Evolutionary conservation across 2,797 vertebrate species (phyloP), one percentile per base, ranked within the genome.

Genomic region (Enteromius afrohamiltoni): DNA sequence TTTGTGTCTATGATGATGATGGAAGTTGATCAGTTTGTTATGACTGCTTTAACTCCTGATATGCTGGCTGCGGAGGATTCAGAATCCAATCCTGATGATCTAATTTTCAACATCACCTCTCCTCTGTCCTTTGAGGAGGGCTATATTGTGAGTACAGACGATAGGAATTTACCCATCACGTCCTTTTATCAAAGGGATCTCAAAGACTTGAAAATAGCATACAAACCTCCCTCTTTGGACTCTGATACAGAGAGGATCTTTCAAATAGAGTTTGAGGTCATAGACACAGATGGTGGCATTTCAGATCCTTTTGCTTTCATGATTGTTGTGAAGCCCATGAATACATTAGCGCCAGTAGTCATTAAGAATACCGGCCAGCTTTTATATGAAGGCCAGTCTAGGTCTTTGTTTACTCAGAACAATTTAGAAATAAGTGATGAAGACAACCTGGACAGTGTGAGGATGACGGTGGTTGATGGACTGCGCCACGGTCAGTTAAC

Each of bases 1-100:
- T 98, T 99, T 76, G 92, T 97, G 88, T 96, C 97, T 34, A 98
- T 97, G 97, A 97, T 99, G 89, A 98, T 98, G 97, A 96, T 98
- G 97, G 97, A 99, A 86, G 96, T 99, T 69, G 96, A 96, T 84
- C 98, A 99, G 92, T 99, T 99, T 83, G 97, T 98, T 2, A 95
- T 99, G 93, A 98, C 97, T 0, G 97, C 97, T 1, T 92, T 99
- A 81, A 99, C 96, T 0, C 94, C 96, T 0, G 97, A 99, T 77
- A 97, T 98, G 97, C 91, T 99, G 7, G 95, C 96, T 0, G 97
- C 97, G 0, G 97, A 98, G 77, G 98, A 99, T 67, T 89, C 94
- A 0, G 97, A 99, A 90, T 96, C 97, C 0, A 86, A 95, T 2
- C 89, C 96, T 0, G 96, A 96, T 9, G 88, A 96, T 80, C 90